Base-by-base conservation (phyloP, 2,113 vertebrate species). In the Ammodytes marinus region DNA sequence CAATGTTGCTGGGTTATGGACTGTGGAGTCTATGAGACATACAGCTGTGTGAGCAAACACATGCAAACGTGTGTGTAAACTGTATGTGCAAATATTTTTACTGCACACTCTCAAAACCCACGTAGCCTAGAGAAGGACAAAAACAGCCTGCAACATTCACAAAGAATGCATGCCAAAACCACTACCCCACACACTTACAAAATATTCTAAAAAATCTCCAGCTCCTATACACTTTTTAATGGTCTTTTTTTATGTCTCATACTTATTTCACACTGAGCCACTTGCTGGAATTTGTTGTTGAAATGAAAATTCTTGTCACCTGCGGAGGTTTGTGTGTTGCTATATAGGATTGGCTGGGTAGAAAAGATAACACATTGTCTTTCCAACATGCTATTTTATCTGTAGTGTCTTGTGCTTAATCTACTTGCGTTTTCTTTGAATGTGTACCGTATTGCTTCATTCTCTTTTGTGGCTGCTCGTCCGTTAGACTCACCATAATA, bases 201-300 rank as follows among this genome's bases (percentile, higher is more conserved):
- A 79, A 66, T 68, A 58, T 68, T 69, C 17, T 43, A n/a, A 17
- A 73, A 13, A n/a, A 10, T 35, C 8, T 27, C 42, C 55, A n/a
- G 67, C 65, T 46, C 40, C 12, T n/a, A 14, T 45, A 69, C 45
- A 65, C 19, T 40, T 42, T 37, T 37, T n/a, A 17, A 37, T 52
- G 45, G 40, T 71, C 50, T 15, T 43, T 35, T 43, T 40, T 7
- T 52, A 52, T 45, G 55, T 40, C 27, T 73, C 40, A 27, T 27
- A 27, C 35, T 69, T 4, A 17, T 75, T 60, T 76, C 66, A 71
- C 70, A 54, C 17, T 40, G 4, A 65, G n/a, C 8, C 67, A 71
- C 43, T 67, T 72, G 77, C 35, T 10, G 6, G 52, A 58, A 54
- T 69, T 65, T 58, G 8, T 47, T 65, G 45, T 37, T 69, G 58